phyloP scores from a whole-genome alignment of 1,140 invertebrate species.

The Oedothorax gibbosus region DNA sequence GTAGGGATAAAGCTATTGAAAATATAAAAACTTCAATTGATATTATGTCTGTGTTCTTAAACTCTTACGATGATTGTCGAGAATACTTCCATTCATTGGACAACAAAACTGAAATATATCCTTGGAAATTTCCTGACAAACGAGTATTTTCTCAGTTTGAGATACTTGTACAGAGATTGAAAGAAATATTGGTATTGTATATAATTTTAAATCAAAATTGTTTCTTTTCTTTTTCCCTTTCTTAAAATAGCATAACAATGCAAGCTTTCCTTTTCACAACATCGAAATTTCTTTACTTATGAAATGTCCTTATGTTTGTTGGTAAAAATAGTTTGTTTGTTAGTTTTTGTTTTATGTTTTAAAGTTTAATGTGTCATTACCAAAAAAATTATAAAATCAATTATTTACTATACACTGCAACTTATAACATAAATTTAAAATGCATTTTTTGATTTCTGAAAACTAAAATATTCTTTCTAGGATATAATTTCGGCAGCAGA shows the following conservation, averaged over 20 bases:
- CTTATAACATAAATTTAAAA: too few species aligned
- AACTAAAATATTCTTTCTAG: neutral
- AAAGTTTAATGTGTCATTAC: too few species aligned
- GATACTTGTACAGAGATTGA: constrained; percentile 33
- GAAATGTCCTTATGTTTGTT: too few species aligned
- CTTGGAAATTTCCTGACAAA: constrained; percentile 53
- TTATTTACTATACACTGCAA: too few species aligned
- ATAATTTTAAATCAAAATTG: neutral
- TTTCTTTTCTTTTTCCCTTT: neutral
- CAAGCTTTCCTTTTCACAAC: too few species aligned
- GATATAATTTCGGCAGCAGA: constrained; percentile 48
- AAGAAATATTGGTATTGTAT: constrained; percentile 13
- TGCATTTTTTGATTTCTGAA: neutral
- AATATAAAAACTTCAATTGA: constrained; percentile 20
- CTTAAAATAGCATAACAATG: neutral
- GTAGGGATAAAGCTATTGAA: neutral
- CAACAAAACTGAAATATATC: constrained; percentile 2
- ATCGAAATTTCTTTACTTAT: too few species aligned
- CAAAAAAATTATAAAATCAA: too few species aligned
- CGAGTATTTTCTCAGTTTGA: constrained; percentile 36
- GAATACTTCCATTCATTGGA: neutral
- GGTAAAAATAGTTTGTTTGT: too few species aligned
- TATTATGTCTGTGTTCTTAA: constrained; percentile 20
- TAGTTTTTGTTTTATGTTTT: too few species aligned
- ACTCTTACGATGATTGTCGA: constrained; percentile 42